Evolutionary conservation across 2,888 invertebrate genomes (phyloP), one percentile per base, ranked within the genome.

Genomic region (Patella depressa): DNA sequence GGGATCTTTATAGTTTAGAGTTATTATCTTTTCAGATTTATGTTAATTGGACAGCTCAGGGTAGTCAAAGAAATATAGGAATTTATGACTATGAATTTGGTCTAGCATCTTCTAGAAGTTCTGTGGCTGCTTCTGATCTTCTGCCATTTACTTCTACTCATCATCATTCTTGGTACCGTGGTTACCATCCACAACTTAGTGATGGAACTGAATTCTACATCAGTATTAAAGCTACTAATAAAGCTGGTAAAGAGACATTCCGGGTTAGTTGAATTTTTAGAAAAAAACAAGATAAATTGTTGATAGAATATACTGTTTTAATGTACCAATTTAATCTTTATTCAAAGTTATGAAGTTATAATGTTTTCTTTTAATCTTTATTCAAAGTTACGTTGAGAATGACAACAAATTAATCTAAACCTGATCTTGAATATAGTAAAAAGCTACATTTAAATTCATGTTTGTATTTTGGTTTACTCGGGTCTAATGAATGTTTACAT

Each of bases 1-100:
- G 7, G 7, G 45, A 45, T 7, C 45, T 9, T 45, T 45, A 45
- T 45, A 9, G 45, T 45, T 45, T 45, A 17, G 14, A 9, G 7
- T 65, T 24, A 24, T 65, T 12, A 19, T 24, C 65, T 24, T 65
- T 65, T 65, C 74, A 85, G 85, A 69, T 85, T 12, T 78, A 80
- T 57, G 19, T 86, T 45, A 83, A 83, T 19, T 88, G 87, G 87
- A 80, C 82, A 14, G 82, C 81, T 9, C 74, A 78, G 29, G 81
- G 82, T 53, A 71, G 74, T 2, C 73, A 81, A 24, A 7, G 4
- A 4, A 65, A 24, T 19, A 81, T 82, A 70, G 82, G 82, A 57
- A 83, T 88, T 29, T 78, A 82, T 76, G 82, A 84, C 72, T 86
- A 83, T 74, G 79, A 85, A 74, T 80, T 86, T 53, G 86, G 84